Percentiles rank a stretch among this genome's conserved stretches.
These are phyloP conservation scores for Chloroceryle inda DNA, from an alignment of 2,797 vertebrate species.

Conservation along the genomic window DNA sequence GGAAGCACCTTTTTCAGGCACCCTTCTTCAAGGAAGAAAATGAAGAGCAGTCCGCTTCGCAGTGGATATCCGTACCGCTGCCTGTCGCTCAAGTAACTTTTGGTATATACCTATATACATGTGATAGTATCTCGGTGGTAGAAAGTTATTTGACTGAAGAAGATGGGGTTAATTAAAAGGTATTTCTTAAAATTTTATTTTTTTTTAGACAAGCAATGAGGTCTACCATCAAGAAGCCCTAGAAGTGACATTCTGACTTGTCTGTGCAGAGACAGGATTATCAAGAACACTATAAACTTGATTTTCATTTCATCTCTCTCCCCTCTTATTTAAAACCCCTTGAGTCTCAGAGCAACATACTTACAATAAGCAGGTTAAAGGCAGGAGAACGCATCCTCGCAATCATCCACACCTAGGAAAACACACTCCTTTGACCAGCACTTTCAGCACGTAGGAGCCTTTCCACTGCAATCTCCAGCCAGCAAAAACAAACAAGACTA, in stretches of 20 bases:
- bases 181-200: not conserved
- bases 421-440: not conserved
- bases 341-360: not conserved
- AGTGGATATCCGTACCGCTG: not conserved
- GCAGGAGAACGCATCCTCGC: not conserved
- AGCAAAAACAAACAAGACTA: not conserved
- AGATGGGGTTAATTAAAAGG: not conserved
- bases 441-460: not conserved
- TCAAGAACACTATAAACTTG: not conserved
- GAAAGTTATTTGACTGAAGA: not conserved
- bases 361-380: not conserved
- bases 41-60: not conserved
- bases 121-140: fast-evolving
- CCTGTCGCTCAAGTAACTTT: not conserved
- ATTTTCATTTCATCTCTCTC: not conserved
- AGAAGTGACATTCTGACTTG: not conserved
- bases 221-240: not conserved
- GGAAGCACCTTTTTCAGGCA: not conserved
- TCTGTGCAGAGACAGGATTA: not conserved
- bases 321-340: not conserved
- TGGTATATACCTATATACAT: not conserved
- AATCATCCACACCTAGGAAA: not conserved
- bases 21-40: not conserved
- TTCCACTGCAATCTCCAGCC: not conserved
- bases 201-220: not conserved